Base-by-base conservation (phyloP, 1,140 invertebrate genomes). In the Calliopsis andreniformis region DNA sequence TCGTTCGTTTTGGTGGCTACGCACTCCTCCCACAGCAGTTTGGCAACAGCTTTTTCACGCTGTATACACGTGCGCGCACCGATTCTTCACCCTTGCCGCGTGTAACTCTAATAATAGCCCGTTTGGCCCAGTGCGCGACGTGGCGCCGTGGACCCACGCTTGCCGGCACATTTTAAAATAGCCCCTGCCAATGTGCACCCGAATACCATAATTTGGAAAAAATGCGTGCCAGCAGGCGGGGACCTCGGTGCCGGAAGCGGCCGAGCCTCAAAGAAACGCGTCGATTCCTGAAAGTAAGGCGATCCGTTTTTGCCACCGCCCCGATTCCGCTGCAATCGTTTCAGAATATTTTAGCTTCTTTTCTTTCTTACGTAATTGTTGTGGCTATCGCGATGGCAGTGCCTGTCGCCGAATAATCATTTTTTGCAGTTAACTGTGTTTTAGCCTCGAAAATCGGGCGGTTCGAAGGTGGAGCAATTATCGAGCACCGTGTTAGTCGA, bases 71-170 rank as follows among this genome's bases (percentile, higher is more conserved):
- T 49, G 53, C 47, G 47, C 49, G 67, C 62, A 78, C 64, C 80
- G 81, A 82, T 82, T 43, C 64, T 64, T 53, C 56, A 39, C 81
- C 75, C 75, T 75, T 55, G 55, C 70, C 64, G 68, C 75, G 62
- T 51, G 56, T 70, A 42, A n/a, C 28, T 58, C 81, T 83, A 83
- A 83, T 78, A 82, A 83, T 83, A 83, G 71, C 53, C n/a, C n/a
- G 62, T 73, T 79, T 83, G 70, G 70, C 80, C 81, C 76, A 76
- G 49, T 76, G 69, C 80, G 45, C 69, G 63, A 23, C 32, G 47
- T 79, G 76, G 80, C 80, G 80, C 80, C 80, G 67, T 32, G 30
- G 66, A 63, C 72, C 68, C 70, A 71, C 56, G 67, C 25, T 59
- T 14, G 62, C 28, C 55, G 76, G n/a, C 51, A 39, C 7, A 56